Base-by-base conservation (phyloP, 1,140 invertebrate species). In the Platyura marginata region DNA sequence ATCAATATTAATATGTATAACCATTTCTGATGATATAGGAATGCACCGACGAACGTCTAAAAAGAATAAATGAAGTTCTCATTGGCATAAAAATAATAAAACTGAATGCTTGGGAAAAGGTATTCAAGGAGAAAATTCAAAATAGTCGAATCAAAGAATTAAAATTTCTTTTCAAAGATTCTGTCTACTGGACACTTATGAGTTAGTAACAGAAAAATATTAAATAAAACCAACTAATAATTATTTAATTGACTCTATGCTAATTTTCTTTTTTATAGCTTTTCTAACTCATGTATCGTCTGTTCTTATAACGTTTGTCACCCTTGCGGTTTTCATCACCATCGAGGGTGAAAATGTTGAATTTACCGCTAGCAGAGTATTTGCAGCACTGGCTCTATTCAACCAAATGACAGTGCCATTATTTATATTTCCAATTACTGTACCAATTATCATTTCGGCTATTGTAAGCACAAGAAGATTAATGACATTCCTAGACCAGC, bases 51-150 rank as follows among this genome's bases (percentile, higher is more conserved):
- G 72, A 77, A 46, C 68, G 86, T 25, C 61, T 89, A 29, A 74
- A 75, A 37, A 72, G 76, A 55, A 76, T 81, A 32, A 81, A 79
- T 44, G 85, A 89, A 62, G 71, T 84, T 38, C 61, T 91, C 21
- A 76, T 85, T 54, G 81, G 81, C 5, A 85, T 89, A 15, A 77
- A 78, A 57, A 65, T 85, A 3, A 71, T 90, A 10, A 90, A 90
- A 53, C 63, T 90, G 3, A 75, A 81, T 53, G 81, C 79, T 11
- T 89, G 84, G 85, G 85, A 89, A 61, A 66, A 70, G 29, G 63
- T 77, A 2, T 88, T 84, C 52, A 64, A 73, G 16, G 60, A 75
- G 44, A 72, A 72, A 50, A 77, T 89, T 48, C 59, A 69, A 40
- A 58, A 64, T 35, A 65, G 77, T 1, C 65, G 86, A 42, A 62